Percentiles rank a stretch among this genome's conserved stretches.
Evolutionary conservation across 2,888 invertebrate genomes (phyloP).

Genomic region (Amiota communis): DNA sequence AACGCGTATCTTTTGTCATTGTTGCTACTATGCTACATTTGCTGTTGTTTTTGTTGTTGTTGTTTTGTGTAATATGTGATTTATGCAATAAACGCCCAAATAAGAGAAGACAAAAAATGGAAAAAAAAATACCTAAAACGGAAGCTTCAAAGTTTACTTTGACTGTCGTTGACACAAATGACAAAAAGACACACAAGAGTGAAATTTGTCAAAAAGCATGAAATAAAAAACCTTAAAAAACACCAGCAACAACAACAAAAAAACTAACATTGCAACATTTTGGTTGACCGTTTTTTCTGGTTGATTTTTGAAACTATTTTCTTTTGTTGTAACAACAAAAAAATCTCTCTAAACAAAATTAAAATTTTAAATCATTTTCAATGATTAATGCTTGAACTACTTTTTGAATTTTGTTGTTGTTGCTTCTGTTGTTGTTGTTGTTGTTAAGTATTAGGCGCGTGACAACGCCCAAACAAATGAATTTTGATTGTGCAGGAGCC

Average conservation of each 20-base stretch:
- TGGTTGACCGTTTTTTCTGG: slow-evolving; percentile 30
- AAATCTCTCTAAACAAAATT: slow-evolving; percentile 28
- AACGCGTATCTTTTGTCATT: not conserved
- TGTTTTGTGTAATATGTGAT: slow-evolving; percentile 16
- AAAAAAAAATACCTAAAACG: slow-evolving; percentile 7
- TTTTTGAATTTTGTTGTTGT: slow-evolving; percentile 33
- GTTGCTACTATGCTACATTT: not conserved
- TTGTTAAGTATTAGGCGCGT: not conserved
- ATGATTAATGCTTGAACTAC: slow-evolving; percentile 59
- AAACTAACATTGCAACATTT: not conserved
- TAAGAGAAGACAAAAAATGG: no score
- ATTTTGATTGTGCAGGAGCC: not conserved
- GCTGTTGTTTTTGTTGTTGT: not conserved
- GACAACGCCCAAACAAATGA: slow-evolving; percentile 1
- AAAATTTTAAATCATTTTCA: slow-evolving; percentile 48
- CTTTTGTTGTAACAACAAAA: slow-evolving; percentile 39
- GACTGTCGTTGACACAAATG: not conserved
- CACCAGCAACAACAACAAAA: no score
- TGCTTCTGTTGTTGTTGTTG: not conserved
- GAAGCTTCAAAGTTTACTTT: slow-evolving; percentile 14
- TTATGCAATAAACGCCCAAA: slow-evolving; percentile 19
- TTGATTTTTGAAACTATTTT: slow-evolving; percentile 37
- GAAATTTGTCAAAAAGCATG: slow-evolving; percentile 7
- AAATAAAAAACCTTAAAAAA: not conserved
- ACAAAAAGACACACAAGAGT: not conserved